Percentiles rank a stretch among this genome's conserved stretches.
Conservation (phyloP, 1,140 invertebrate genomes). For the Camponotus vicinus region DNA sequence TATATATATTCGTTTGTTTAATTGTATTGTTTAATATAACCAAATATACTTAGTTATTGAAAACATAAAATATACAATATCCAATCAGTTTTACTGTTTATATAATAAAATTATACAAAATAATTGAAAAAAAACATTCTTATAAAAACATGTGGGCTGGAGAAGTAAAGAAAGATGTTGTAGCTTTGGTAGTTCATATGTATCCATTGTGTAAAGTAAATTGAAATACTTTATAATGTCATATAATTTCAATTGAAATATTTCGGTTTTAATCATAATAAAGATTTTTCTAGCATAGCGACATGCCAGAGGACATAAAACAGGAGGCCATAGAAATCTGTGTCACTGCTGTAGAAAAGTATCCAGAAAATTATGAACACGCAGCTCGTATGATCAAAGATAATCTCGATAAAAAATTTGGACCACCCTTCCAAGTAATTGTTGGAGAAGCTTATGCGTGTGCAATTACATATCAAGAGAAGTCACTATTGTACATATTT, state of each 20-base stretch:
- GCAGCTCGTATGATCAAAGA: slow-evolving; percentile 96
- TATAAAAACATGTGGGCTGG: slow-evolving; percentile 75
- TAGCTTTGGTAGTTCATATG: slow-evolving; percentile 81
- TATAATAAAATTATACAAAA: not conserved
- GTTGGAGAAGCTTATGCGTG: slow-evolving; percentile 98
- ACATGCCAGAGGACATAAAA: slow-evolving; percentile 97
- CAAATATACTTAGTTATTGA: slow-evolving; percentile 21
- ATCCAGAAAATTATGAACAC: slow-evolving; percentile 91
- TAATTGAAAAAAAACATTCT: not conserved
- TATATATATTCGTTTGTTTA: slow-evolving; percentile 31
- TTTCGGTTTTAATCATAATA: not conserved
- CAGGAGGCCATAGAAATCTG: slow-evolving; percentile 95
- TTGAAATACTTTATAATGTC: not conserved
- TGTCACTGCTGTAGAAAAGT: slow-evolving; percentile 97
- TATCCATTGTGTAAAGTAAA: slow-evolving; percentile 83
- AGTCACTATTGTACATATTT: slow-evolving; percentile 96
- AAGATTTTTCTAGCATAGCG: slow-evolving; percentile 88
- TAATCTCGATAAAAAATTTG: slow-evolving; percentile 97
- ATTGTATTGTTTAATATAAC: slow-evolving; percentile 15
- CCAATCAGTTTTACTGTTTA: not conserved
- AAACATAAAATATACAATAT: not conserved
- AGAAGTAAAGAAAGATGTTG: slow-evolving; percentile 82
- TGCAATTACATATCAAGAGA: slow-evolving; percentile 96
- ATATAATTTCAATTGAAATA: not conserved
- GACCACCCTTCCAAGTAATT: slow-evolving; percentile 96